Percentiles rank a stretch among this genome's conserved stretches.
These are phyloP conservation scores for Pardosa pseudoannulata DNA, from an alignment of 2,888 invertebrate species.

Conservation along the genomic window DNA sequence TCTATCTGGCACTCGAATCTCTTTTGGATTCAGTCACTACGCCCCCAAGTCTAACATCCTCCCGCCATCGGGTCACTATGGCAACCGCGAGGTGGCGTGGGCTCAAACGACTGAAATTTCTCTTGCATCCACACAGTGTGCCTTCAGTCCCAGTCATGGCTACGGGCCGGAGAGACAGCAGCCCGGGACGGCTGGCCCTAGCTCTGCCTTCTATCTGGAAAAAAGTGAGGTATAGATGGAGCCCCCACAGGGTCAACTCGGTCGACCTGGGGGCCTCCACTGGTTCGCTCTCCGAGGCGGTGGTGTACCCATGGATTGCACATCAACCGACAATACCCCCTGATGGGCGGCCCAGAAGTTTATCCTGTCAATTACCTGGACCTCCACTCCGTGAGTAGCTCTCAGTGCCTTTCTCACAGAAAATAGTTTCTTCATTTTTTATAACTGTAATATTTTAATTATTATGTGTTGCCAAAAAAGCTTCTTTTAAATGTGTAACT, in stretches of 20 bases:
- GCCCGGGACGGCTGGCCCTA: slow-evolving; percentile 58
- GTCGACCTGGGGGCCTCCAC: slow-evolving; percentile 57
- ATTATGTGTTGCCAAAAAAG: no score
- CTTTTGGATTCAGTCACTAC: not conserved
- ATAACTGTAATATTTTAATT: no score
- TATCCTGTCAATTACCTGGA: slow-evolving; percentile 65
- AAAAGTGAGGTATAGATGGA: slow-evolving; percentile 64
- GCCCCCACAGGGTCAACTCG: slow-evolving; percentile 49
- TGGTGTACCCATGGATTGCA: slow-evolving; percentile 57
- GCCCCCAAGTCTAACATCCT: not conserved
- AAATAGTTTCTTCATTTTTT: no score
- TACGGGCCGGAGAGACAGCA: slow-evolving; percentile 66
- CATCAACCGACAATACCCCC: slow-evolving; percentile 19
- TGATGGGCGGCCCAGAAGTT: slow-evolving; percentile 59
- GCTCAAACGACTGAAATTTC: not conserved
- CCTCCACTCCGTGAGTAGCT: slow-evolving; percentile 55
- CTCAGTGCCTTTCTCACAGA: no score
- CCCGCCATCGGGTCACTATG: slow-evolving; percentile 21
- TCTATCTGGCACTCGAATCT: not conserved
- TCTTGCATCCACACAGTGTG: slow-evolving; percentile 3
- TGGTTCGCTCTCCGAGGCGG: slow-evolving; percentile 47
- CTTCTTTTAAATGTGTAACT: no score
- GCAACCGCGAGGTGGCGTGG: slow-evolving; percentile 62
- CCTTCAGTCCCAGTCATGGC: slow-evolving; percentile 28
- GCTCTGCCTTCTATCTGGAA: slow-evolving; percentile 57